phyloP scores from a whole-genome alignment of 1,140 invertebrate genomes.

The Stratiolaelaps scimitus region DNA sequence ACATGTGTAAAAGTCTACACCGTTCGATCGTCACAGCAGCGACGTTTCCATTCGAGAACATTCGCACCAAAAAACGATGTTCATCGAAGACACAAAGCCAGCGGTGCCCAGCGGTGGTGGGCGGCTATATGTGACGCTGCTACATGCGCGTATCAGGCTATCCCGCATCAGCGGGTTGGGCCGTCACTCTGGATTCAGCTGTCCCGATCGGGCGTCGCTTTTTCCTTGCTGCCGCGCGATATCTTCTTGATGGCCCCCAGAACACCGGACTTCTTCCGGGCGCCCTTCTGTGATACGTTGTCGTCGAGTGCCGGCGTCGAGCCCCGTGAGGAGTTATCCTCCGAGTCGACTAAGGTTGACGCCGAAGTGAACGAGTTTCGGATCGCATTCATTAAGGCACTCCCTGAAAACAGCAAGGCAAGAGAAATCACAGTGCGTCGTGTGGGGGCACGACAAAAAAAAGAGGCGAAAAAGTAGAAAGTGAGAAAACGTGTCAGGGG shows the following conservation, averaged over 20 bases:
- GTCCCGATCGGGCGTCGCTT: conserved; percentile 17
- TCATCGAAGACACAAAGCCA: too few species aligned
- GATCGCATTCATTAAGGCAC: conserved; percentile 26
- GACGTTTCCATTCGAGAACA: too few species aligned
- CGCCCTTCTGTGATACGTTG: not conserved
- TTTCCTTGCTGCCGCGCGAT: conserved; percentile 13
- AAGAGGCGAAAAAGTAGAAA: not conserved
- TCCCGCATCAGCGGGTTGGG: too few species aligned
- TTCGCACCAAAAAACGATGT: too few species aligned
- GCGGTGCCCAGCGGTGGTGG: too few species aligned
- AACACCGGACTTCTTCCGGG: conserved; percentile 13
- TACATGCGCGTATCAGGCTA: too few species aligned
- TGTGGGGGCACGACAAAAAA: not conserved
- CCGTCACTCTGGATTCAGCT: too few species aligned
- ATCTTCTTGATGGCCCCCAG: conserved; percentile 25
- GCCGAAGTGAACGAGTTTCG: conserved; percentile 14
- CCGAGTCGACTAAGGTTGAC: conserved; percentile 13
- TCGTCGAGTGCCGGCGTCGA: conserved; percentile 18
- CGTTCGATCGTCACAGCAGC: too few species aligned
- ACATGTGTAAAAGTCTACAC: too few species aligned
- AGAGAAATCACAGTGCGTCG: not conserved
- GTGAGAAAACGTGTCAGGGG: not conserved
- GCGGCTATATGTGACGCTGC: too few species aligned
- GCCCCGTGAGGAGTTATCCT: conserved; percentile 16
- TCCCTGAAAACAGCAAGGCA: not conserved